Percentiles rank a stretch among this genome's conserved stretches.
phyloP scores from a whole-genome alignment of 1,140 invertebrate genomes.

The Zeugodacus cucurbitae region DNA sequence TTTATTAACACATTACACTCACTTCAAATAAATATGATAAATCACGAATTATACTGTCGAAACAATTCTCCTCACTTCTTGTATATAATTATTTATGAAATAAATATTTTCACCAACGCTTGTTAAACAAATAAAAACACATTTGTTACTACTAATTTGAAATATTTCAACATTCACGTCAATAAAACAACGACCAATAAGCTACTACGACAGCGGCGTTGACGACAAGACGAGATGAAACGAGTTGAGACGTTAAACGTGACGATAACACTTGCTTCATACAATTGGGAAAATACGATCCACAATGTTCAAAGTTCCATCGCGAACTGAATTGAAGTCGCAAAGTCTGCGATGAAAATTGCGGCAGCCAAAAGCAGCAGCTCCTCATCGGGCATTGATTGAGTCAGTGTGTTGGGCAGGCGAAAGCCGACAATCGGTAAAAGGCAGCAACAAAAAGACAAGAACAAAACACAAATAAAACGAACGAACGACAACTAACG shows the following conservation, averaged over 20 bases:
- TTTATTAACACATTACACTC: background rate
- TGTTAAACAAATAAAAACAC: background rate
- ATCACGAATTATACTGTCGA: too few relatives aligned
- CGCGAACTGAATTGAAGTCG: slow-evolving; percentile 56
- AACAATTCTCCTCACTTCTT: background rate
- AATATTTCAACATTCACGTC: background rate
- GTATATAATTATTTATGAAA: too few relatives aligned
- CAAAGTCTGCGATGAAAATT: slow-evolving; percentile 41
- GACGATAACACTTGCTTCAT: background rate
- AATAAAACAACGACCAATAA: background rate
- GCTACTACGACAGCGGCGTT: background rate
- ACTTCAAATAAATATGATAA: background rate
- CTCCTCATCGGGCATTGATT: background rate
- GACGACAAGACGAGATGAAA: background rate
- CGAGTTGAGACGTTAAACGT: slow-evolving; percentile 10
- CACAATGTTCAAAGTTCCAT: slow-evolving; percentile 64
- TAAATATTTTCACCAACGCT: background rate
- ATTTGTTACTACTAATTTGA: background rate
- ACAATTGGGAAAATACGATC: slow-evolving; percentile 49
- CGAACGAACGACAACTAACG: background rate
- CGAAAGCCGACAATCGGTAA: slow-evolving; percentile 10
- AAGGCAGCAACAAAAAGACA: background rate
- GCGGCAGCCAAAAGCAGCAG: slow-evolving; percentile 4
- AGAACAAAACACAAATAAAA: slow-evolving; percentile 11
- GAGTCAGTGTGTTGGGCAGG: slow-evolving; percentile 19